phyloP scores from a whole-genome alignment of 2,113 vertebrate genomes.

The Halichoeres trimaculatus region DNA sequence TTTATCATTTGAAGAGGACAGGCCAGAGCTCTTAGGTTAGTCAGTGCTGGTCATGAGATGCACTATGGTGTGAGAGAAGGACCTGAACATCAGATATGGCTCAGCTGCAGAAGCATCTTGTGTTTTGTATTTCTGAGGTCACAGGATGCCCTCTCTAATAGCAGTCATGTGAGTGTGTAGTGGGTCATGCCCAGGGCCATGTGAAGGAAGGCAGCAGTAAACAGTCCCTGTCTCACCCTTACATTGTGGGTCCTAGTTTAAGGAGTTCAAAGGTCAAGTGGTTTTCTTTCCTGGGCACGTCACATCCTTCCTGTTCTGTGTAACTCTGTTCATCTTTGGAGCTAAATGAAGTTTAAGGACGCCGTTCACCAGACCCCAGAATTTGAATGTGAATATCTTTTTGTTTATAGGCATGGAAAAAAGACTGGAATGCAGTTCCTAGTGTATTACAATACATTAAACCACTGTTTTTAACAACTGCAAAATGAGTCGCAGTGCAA shows the following conservation, averaged over 20 bases:
- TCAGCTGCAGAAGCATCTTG: constrained; percentile 16
- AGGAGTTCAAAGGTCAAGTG: constrained; percentile 5
- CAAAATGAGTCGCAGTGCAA: no score
- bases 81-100: constrained; percentile 10
- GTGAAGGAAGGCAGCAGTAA: constrained; percentile 19
- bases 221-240: background rate
- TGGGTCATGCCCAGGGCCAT: constrained; percentile 17
- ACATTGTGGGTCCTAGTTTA: background rate
- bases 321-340: background rate
- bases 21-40: background rate
- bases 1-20: background rate
- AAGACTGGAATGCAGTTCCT: no score
- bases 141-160: constrained; percentile 15
- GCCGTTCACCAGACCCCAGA: no score
- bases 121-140: constrained; percentile 23
- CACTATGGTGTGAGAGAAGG: background rate
- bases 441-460: no score
- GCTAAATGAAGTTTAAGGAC: no score
- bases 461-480: no score
- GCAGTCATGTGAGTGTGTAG: constrained; percentile 7
- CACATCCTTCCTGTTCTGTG: background rate
- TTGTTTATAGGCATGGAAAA: no score
- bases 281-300: background rate
- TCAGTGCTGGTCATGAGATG: constrained; percentile 16
- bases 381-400: no score